Evolutionary conservation across 2,888 invertebrate species (phyloP), one percentile per base, ranked within the genome.

Genomic region (Leucophenga montana): DNA sequence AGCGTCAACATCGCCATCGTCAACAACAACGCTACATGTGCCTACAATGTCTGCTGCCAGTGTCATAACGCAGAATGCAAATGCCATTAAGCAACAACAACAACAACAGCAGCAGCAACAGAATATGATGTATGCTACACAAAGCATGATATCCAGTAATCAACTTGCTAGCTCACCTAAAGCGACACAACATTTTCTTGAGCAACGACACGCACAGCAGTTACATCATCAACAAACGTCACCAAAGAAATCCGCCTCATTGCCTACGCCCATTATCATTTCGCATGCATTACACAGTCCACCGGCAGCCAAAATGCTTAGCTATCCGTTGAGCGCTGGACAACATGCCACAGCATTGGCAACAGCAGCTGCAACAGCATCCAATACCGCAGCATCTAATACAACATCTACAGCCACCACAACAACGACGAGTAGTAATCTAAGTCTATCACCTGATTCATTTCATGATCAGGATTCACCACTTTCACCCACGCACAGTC

Each of bases 401-500:
- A 74, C 62, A 46, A 22, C 62, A 16, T 16, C 39, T 2, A n/a
- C 48, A 20, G 22, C 73, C 0, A n/a, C 62, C 11, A 20, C 31
- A 5, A 20, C 61, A 18, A 48, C 13, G 66, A 69, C 18, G 22
- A 64, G 62, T 73, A 75, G 57, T 13, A 78, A 77, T 62, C 70
- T 87, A 11, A 86, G 86, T 65, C 66, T 87, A 27, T 88, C 89
- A 13, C 88, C 89, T 3, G 89, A 89, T 44, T 87, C 88, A 33
- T 86, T 89, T 77, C 82, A 86, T 74, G 86, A 89, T 69, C 85
- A 87, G 76, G 88, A 89, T 73, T 84, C 86, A 68, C 94, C 94
- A 0, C 89, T 92, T 66, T 94, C 94, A 50, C 94, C 94, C 39
- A 84, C 84, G 44, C 76, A 83, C 67, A 86, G 84, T 70, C 67